Conservation (phyloP, 2,797 vertebrate species). For the Ambastaia sidthimunki region DNA sequence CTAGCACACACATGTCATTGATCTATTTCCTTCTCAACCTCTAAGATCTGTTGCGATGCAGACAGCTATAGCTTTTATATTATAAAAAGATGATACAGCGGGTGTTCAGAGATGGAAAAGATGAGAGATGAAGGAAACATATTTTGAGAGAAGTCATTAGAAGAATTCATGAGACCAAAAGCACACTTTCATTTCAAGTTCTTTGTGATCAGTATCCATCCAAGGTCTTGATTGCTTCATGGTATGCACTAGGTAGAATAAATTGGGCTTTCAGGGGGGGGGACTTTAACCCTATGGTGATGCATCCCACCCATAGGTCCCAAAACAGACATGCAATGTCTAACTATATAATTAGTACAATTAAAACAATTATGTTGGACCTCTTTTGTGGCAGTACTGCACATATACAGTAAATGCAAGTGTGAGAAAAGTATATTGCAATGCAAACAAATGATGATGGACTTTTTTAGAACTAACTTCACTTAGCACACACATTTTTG, state of each 20-base stretch:
- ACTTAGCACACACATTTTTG: no score
- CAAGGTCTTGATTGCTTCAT: neutral
- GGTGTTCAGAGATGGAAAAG: conserved; percentile 13
- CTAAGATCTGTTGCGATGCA: conserved; percentile 39
- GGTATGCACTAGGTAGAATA: neutral
- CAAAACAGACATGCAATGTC: no score
- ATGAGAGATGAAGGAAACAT: conserved; percentile 29
- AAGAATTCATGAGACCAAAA: conserved; percentile 18
- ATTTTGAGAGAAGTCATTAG: conserved; percentile 36
- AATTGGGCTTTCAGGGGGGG: neutral
- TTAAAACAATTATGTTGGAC: no score
- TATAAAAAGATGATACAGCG: neutral
- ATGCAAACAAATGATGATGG: no score
- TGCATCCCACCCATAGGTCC: no score
- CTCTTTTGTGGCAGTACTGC: no score
- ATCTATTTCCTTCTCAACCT: conserved; percentile 49
- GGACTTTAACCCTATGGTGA: no score
- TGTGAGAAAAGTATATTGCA: neutral
- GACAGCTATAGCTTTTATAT: conserved; percentile 37
- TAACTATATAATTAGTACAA: no score
- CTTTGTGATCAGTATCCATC: neutral
- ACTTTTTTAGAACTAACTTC: no score
- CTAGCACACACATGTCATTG: conserved; percentile 33
- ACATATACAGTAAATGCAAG: neutral
- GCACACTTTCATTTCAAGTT: neutral